Conservation (phyloP, 2,797 vertebrate species). For the Microctenopoma steveboyesi region DNA sequence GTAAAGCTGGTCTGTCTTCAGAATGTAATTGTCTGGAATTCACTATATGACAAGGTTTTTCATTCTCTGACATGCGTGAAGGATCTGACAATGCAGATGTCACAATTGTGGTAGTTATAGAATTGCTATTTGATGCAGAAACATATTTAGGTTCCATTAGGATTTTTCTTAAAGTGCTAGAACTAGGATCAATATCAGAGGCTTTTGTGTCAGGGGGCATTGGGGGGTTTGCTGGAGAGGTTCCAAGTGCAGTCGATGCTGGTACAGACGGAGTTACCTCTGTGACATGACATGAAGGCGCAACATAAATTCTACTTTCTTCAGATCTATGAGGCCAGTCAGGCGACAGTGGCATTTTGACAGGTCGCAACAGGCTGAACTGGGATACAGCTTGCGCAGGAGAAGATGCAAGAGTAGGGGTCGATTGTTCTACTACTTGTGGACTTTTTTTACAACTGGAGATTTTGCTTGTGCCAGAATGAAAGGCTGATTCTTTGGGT, state of each 20-base stretch:
- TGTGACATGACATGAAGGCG: constrained; percentile 86
- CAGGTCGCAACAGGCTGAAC: constrained; percentile 74
- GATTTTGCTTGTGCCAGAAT: constrained; percentile 77
- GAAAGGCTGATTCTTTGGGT: constrained; percentile 86
- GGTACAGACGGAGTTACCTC: constrained; percentile 79
- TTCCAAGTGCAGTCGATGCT: constrained; percentile 68
- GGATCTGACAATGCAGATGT: constrained; percentile 87
- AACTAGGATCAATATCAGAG: constrained; percentile 92
- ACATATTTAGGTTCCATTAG: constrained; percentile 99
- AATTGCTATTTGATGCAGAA: constrained; percentile 86
- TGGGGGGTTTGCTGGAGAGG: constrained; percentile 82
- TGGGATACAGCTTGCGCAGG: constrained; percentile 71
- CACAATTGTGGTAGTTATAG: constrained; percentile 84
- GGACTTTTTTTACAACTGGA: constrained; percentile 74
- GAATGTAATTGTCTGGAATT: constrained; percentile 78
- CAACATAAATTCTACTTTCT: constrained; percentile 85
- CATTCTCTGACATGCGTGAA: constrained; percentile 84
- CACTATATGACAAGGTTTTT: constrained; percentile 71
- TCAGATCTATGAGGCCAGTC: constrained; percentile 93
- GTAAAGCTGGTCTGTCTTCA: constrained; percentile 85
- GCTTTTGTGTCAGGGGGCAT: constrained; percentile 97
- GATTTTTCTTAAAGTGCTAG: constrained; percentile 97
- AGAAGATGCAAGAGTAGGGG: constrained; percentile 69
- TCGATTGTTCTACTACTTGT: constrained; percentile 65
- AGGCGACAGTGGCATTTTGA: constrained; percentile 74